Percentiles rank a stretch among this genome's conserved stretches.
Evolutionary conservation across 2,888 invertebrate genomes (phyloP).

Genomic region (Noctua janthe): DNA sequence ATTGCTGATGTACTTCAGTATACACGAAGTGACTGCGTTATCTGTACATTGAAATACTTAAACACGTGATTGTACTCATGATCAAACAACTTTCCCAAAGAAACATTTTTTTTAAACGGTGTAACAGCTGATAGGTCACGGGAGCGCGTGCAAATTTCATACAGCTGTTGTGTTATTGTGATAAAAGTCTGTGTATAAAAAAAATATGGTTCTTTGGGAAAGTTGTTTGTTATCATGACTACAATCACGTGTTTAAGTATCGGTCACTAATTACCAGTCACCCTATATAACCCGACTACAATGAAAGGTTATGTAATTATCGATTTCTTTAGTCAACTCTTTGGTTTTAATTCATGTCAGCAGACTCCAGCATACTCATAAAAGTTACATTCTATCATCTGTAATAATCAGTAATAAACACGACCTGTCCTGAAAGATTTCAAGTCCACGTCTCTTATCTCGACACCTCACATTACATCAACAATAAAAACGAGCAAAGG

Average conservation of each 20-base stretch:
- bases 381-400: background rate
- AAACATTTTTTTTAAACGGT: too few relatives aligned
- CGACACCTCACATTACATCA: conserved; percentile 40
- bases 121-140: too few relatives aligned
- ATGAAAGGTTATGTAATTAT: background rate
- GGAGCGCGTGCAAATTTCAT: too few relatives aligned
- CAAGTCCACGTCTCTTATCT: conserved; percentile 26
- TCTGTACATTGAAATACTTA: background rate
- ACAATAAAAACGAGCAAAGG: conserved; percentile 47
- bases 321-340: background rate
- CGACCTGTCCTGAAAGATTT: background rate
- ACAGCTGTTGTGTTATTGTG: too few relatives aligned
- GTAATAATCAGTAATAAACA: background rate
- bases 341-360: background rate
- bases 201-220: too few relatives aligned
- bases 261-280: too few relatives aligned
- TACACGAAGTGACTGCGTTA: background rate
- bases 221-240: too few relatives aligned
- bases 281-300: background rate
- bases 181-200: too few relatives aligned
- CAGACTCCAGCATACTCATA: background rate
- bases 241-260: too few relatives aligned
- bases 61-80: too few relatives aligned
- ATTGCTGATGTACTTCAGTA: background rate
- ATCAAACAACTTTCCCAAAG: too few relatives aligned